A percentile compares a stretch with the other conserved stretches of the same genome.
Conservation (phyloP, 1,140 invertebrate species). For the Hypothenemus hampei region DNA sequence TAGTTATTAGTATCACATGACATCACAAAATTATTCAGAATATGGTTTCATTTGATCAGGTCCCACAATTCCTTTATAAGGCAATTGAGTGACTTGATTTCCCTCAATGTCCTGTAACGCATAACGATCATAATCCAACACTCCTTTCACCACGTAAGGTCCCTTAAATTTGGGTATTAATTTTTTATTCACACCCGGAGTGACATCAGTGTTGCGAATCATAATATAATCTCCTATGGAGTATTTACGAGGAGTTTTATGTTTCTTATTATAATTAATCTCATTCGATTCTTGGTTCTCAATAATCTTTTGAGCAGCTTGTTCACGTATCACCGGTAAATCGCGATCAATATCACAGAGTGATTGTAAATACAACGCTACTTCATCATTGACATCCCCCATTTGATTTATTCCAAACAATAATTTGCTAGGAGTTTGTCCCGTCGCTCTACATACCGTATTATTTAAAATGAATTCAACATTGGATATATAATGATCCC, state of each 20-base stretch:
- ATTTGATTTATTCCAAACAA: constrained; percentile 32
- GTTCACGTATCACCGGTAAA: not conserved
- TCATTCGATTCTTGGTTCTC: constrained; percentile 3
- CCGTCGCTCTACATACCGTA: constrained; percentile 22
- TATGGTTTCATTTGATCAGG: too few relatives aligned
- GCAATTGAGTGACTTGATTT: too few relatives aligned
- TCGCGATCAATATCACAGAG: constrained; percentile 1
- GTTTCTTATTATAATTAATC: constrained; percentile 24
- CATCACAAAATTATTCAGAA: too few relatives aligned
- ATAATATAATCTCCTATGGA: constrained; percentile 34
- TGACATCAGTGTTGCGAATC: constrained; percentile 32
- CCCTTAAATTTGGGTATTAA: constrained; percentile 35
- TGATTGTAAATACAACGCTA: not conserved
- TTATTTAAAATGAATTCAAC: constrained; percentile 36
- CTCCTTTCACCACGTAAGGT: constrained; percentile 34
- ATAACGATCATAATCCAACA: constrained; percentile 35
- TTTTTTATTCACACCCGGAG: constrained; percentile 34
- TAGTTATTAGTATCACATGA: too few relatives aligned
- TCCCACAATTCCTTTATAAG: too few relatives aligned
- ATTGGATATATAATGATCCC: constrained; percentile 22
- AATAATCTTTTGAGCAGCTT: not conserved
- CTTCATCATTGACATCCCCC: constrained; percentile 24
- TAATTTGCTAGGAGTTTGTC: constrained; percentile 26
- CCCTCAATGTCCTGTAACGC: too few relatives aligned
- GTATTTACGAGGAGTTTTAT: constrained; percentile 28